phyloP scores from a whole-genome alignment of 2,888 invertebrate genomes.

The Drosophila conformis region DNA sequence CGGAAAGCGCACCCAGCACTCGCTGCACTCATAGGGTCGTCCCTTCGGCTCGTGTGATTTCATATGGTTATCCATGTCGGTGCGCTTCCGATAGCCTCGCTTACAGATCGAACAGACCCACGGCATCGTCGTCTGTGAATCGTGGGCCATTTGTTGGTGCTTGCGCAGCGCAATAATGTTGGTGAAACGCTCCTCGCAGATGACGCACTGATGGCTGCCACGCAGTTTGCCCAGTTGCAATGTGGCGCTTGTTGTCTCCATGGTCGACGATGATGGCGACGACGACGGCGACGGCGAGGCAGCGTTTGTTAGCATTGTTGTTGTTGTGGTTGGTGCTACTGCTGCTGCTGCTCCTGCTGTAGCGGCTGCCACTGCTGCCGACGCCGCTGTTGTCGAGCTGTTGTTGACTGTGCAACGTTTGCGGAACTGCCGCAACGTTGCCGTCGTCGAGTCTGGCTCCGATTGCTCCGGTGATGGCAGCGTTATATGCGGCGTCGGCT shows the following conservation, averaged over 20 bases:
- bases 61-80: constrained; percentile 82
- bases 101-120: constrained; percentile 81
- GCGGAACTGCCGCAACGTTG: constrained; percentile 78
- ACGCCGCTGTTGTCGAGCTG: constrained; percentile 2
- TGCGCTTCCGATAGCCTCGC: constrained; percentile 80
- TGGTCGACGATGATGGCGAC: constrained; percentile 74
- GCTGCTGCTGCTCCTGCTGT: constrained; percentile 2
- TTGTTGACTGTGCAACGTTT: constrained; percentile 58
- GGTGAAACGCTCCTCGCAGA: constrained; percentile 79
- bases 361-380: background rate
- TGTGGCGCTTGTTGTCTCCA: constrained; percentile 39
- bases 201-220: constrained; percentile 70
- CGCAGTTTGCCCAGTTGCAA: constrained; percentile 60
- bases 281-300: constrained; percentile 56
- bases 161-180: constrained; percentile 79
- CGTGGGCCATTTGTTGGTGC: constrained; percentile 79
- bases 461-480: constrained; percentile 82
- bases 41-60: constrained; percentile 82
- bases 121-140: constrained; percentile 71
- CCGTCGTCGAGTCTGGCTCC: constrained; percentile 82
- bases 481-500: constrained; percentile 63
- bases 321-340: constrained; percentile 2
- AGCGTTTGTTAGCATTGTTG: constrained; percentile 35
- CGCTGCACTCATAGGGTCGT: constrained; percentile 82
- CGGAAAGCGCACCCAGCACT: constrained; percentile 81